phyloP scores from a whole-genome alignment of 2,797 vertebrate species.

The Megaceryle alcyon region DNA sequence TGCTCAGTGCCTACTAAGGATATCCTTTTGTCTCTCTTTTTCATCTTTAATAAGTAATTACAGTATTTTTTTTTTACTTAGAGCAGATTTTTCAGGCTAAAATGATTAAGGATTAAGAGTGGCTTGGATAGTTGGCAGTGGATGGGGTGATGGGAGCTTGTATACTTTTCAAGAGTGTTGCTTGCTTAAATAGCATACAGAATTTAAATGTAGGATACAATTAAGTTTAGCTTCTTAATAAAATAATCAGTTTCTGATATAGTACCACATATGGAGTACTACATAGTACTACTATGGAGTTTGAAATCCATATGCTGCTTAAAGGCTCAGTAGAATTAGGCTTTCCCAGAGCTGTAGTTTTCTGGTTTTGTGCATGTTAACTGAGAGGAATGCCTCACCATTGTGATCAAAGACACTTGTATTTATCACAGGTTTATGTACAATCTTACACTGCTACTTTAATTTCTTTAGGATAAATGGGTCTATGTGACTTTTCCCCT shows the following conservation, averaged over 20 bases:
- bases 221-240: neutral
- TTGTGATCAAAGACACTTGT: neutral
- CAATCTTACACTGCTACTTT: constrained; percentile 25
- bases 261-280: neutral
- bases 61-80: neutral
- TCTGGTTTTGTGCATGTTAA: neutral
- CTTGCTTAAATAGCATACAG: neutral
- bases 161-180: neutral
- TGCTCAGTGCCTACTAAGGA: neutral
- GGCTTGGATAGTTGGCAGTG: neutral
- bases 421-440: neutral
- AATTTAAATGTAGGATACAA: neutral
- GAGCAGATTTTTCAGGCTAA: neutral
- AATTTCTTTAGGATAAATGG: constrained; percentile 81
- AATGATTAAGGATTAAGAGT: neutral
- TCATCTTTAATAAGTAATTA: neutral
- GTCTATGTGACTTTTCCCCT: constrained; percentile 68
- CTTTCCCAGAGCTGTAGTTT: neutral
- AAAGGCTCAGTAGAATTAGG: neutral
- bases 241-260: neutral
- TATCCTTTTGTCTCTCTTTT: neutral
- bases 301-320: neutral
- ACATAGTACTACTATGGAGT: neutral
- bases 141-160: neutral
- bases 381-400: neutral